Evolutionary conservation across 2,888 invertebrate species (phyloP).

Genomic region (Dorcus hopei): DNA sequence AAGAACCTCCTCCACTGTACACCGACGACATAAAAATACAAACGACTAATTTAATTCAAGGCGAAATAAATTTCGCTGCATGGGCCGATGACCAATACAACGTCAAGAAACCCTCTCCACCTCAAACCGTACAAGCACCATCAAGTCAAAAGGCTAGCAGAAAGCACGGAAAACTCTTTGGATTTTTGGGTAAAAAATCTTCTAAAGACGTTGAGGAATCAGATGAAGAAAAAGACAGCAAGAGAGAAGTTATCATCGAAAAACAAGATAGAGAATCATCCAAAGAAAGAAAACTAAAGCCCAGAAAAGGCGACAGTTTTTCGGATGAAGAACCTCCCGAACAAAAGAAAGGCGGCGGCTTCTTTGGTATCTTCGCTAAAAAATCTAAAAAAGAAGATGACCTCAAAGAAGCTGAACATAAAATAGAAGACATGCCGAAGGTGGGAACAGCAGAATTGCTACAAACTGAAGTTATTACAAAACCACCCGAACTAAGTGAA

Average conservation of each 20-base stretch:
- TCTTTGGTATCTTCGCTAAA: slow-evolving; percentile 31
- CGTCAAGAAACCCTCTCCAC: slow-evolving; percentile 22
- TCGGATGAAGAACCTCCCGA: slow-evolving; percentile 21
- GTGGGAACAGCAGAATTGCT: neutral
- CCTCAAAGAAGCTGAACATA: slow-evolving; percentile 9
- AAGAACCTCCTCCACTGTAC: slow-evolving; percentile 1
- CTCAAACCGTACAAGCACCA: slow-evolving; percentile 14
- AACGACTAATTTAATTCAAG: slow-evolving; percentile 40
- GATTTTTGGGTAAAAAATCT: slow-evolving; percentile 38
- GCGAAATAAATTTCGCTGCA: slow-evolving; percentile 38
- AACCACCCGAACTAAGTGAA: neutral
- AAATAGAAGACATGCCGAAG: slow-evolving; percentile 1
- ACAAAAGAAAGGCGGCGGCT: slow-evolving; percentile 25
- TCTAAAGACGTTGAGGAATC: slow-evolving; percentile 42
- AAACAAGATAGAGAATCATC: slow-evolving; percentile 43
- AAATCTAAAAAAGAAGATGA: slow-evolving; percentile 26
- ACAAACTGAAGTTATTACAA: neutral
- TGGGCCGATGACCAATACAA: slow-evolving; percentile 38
- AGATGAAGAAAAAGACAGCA: slow-evolving; percentile 31
- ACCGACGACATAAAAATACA: slow-evolving; percentile 30
- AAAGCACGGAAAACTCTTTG: slow-evolving; percentile 40
- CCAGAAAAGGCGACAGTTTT: slow-evolving; percentile 6
- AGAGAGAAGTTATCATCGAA: slow-evolving; percentile 37
- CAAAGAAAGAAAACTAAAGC: slow-evolving; percentile 30
- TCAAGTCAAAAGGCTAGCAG: slow-evolving; percentile 35